Evolutionary conservation across 2,113 vertebrate genomes (phyloP).

Genomic region (Gymnorhina tibicen): DNA sequence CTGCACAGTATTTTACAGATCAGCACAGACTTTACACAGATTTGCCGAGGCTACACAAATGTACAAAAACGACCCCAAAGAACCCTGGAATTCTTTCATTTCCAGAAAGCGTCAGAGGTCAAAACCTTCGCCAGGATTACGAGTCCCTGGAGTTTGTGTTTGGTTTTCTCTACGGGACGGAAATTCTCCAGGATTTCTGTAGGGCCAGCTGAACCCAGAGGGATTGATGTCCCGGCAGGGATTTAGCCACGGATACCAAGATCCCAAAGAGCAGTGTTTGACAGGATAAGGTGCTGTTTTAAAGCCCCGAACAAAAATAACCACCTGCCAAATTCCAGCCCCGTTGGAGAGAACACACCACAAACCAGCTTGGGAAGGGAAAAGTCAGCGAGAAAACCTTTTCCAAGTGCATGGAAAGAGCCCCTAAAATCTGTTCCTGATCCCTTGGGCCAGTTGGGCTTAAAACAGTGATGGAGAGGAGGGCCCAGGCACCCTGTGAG

Average conservation of each 20-base stretch:
- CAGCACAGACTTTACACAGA: not conserved
- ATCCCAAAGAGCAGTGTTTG: not conserved
- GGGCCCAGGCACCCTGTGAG: not conserved
- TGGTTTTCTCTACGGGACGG: not conserved
- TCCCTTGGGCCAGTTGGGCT: not conserved
- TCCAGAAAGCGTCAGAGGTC: not conserved
- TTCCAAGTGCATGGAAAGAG: not conserved
- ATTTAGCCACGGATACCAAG: not conserved
- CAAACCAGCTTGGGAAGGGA: not conserved
- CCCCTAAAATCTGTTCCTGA: not conserved
- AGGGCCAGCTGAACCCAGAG: not conserved
- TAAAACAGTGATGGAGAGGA: not conserved
- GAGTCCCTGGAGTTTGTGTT: not conserved
- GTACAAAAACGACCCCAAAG: not conserved
- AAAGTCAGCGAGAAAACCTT: not conserved
- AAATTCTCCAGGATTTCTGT: not conserved
- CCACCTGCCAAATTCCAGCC: not conserved
- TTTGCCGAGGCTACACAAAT: not conserved
- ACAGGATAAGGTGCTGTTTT: not conserved
- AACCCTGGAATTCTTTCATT: not conserved
- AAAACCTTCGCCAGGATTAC: not conserved
- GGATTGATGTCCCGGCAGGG: not conserved
- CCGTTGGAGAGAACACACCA: not conserved
- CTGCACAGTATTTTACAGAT: conserved; percentile 37
- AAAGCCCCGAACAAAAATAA: not conserved